Conservation (phyloP, 2,797 vertebrate genomes). For the Gephyroberyx darwinii region DNA sequence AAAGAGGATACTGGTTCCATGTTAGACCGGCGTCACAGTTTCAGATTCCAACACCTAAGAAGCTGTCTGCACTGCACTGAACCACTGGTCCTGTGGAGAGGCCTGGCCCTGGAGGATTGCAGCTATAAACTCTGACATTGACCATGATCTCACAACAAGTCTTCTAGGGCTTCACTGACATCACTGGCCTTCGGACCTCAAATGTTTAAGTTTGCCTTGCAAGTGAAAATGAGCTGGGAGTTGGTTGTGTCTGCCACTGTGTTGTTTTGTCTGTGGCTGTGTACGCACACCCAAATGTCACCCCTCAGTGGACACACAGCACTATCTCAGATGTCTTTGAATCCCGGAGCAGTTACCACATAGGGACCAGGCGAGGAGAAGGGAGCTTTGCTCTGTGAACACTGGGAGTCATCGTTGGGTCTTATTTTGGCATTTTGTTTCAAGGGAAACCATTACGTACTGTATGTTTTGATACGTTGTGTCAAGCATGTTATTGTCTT, state of each 20-base stretch:
- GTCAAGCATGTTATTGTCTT: slow-evolving; percentile 59
- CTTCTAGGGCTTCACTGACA: slow-evolving; percentile 48
- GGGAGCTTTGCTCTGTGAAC: slow-evolving; percentile 46
- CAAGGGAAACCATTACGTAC: slow-evolving; percentile 52
- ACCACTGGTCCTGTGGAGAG: slow-evolving; percentile 1
- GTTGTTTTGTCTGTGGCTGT: slow-evolving; percentile 76
- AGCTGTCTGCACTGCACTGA: slow-evolving; percentile 44
- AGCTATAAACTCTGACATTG: slow-evolving; percentile 22
- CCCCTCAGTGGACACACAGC: slow-evolving; percentile 61
- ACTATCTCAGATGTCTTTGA: slow-evolving; percentile 48
- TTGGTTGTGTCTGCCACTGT: slow-evolving; percentile 55
- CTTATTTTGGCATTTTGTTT: slow-evolving; percentile 45
- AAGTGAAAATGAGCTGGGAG: slow-evolving; percentile 56
- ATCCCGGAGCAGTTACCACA: slow-evolving; percentile 42
- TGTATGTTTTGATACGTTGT: slow-evolving; percentile 63
- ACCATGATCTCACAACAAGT: slow-evolving; percentile 45
- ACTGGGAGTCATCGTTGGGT: slow-evolving; percentile 45
- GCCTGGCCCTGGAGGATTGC: slow-evolving; percentile 24
- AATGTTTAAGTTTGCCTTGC: slow-evolving; percentile 56
- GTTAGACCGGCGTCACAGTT: background rate
- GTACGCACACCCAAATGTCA: slow-evolving; percentile 65
- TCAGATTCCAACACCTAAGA: background rate
- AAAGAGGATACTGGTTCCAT: background rate
- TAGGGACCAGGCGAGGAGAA: slow-evolving; percentile 28
- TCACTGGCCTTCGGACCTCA: slow-evolving; percentile 54